Percentiles rank a stretch among this genome's conserved stretches.
Conservation (phyloP, 2,113 vertebrate genomes). For the Nibea coibor region DNA sequence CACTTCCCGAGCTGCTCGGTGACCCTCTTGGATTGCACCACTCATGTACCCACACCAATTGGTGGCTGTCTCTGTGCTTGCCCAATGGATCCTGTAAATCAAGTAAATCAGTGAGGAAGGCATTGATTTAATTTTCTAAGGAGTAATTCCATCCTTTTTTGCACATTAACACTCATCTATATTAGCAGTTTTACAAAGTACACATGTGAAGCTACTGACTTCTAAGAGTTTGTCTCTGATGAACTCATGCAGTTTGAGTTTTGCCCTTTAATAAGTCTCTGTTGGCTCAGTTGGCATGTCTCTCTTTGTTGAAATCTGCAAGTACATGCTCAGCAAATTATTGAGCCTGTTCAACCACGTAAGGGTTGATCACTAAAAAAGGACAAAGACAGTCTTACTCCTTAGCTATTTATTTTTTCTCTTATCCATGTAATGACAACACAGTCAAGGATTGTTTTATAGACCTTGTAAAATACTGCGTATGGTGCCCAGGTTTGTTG, state of each 20-base stretch:
- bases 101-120: neutral
- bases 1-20: constrained; percentile 81
- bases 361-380: constrained; percentile 15
- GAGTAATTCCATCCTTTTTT: neutral
- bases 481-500: constrained; percentile 3
- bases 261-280: constrained; percentile 27
- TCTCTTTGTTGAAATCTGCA: constrained; percentile 20
- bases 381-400: neutral
- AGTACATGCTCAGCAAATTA: constrained; percentile 33
- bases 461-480: constrained; percentile 8
- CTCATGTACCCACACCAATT: constrained; percentile 84
- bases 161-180: neutral
- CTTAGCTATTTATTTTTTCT: neutral
- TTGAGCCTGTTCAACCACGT: constrained; percentile 18
- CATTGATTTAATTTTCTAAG: neutral
- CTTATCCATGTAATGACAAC: constrained; percentile 12
- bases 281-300: neutral
- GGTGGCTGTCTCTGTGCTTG: constrained; percentile 84
- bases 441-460: neutral
- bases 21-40: constrained; percentile 81
- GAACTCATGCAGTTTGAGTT: neutral
- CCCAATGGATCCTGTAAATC: constrained; percentile 81
- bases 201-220: neutral
- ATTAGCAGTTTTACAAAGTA: neutral
- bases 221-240: neutral